Conservation (phyloP, 1,140 invertebrate genomes). For the Heterodera carotae region DNA sequence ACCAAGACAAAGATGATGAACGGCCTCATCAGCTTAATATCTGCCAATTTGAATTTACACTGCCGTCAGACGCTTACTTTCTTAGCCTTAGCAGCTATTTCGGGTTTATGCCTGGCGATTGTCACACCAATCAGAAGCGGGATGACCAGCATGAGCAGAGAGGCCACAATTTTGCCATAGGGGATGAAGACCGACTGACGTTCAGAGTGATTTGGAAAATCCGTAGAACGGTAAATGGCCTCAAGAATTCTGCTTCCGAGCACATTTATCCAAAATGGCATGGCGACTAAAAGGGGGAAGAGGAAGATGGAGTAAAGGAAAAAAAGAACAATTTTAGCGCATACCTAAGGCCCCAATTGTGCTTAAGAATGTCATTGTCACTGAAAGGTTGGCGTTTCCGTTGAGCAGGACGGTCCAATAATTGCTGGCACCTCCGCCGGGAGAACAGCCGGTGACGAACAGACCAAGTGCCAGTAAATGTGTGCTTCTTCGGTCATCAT, state of each 20-base stretch:
- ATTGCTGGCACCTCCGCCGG: slow-evolving; percentile 90
- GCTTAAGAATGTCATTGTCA: slow-evolving; percentile 88
- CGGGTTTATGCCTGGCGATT: slow-evolving; percentile 59
- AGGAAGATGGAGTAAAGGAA: slow-evolving; percentile 48
- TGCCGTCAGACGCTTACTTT: slow-evolving; percentile 59
- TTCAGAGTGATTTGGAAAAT: neutral
- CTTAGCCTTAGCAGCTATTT: slow-evolving; percentile 73
- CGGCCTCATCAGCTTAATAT: slow-evolving; percentile 77
- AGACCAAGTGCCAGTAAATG: slow-evolving; percentile 71
- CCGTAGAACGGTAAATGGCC: slow-evolving; percentile 66
- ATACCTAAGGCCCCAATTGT: slow-evolving; percentile 81
- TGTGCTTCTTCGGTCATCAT: slow-evolving; percentile 39
- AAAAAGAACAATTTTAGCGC: slow-evolving; percentile 39
- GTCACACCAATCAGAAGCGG: slow-evolving; percentile 80
- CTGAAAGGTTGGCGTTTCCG: slow-evolving; percentile 84
- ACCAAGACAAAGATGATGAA: slow-evolving; percentile 81
- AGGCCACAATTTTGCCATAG: slow-evolving; percentile 76
- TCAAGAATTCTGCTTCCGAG: slow-evolving; percentile 80
- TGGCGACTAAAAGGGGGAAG: slow-evolving; percentile 76
- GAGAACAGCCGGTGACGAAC: slow-evolving; percentile 86
- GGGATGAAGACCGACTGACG: slow-evolving; percentile 74
- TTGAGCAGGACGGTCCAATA: slow-evolving; percentile 86
- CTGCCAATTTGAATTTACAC: slow-evolving; percentile 68
- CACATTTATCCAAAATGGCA: slow-evolving; percentile 91
- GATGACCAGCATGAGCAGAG: slow-evolving; percentile 78